These are phyloP conservation scores for Rafetus swinhoei DNA, from an alignment of 2,113 vertebrate species.

Conservation along the genomic window DNA sequence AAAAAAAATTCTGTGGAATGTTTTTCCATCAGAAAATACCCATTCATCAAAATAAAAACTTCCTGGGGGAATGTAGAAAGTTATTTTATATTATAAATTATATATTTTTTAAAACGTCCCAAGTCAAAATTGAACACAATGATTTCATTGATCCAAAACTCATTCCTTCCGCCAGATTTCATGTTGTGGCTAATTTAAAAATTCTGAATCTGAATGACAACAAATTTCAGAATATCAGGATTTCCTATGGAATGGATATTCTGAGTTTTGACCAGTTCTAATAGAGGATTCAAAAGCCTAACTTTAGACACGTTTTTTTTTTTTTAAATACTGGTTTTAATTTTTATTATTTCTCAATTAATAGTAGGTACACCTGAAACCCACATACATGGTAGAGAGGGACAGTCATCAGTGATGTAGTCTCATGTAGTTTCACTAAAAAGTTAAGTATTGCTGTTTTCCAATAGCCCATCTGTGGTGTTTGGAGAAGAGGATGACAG, in stretches of 20 bases:
- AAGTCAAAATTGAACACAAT: neutral
- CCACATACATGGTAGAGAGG: neutral
- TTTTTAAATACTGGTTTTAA: constrained; percentile 4
- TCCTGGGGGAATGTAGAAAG: neutral
- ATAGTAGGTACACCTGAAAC: neutral
- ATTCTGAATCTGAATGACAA: constrained; percentile 14
- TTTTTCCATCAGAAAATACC: neutral
- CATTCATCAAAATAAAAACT: neutral
- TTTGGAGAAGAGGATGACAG: neutral
- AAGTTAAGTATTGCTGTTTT: neutral
- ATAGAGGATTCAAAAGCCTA: neutral
- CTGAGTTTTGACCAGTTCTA: constrained; percentile 19
- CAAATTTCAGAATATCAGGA: constrained; percentile 36
- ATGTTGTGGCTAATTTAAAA: constrained; percentile 3
- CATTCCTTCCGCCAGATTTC: neutral
- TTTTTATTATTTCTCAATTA: constrained; percentile 2
- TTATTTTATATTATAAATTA: neutral
- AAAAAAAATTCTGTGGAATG: neutral
- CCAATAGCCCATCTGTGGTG: neutral
- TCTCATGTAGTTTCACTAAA: neutral
- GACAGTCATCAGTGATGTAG: neutral
- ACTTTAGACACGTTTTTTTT: constrained; percentile 21
- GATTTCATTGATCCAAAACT: neutral
- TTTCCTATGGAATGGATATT: constrained; percentile 41
- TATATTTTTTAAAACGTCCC: neutral